These are phyloP conservation scores for Dufourea novaeangliae DNA, from an alignment of 1,140 invertebrate genomes.

Conservation along the genomic window DNA sequence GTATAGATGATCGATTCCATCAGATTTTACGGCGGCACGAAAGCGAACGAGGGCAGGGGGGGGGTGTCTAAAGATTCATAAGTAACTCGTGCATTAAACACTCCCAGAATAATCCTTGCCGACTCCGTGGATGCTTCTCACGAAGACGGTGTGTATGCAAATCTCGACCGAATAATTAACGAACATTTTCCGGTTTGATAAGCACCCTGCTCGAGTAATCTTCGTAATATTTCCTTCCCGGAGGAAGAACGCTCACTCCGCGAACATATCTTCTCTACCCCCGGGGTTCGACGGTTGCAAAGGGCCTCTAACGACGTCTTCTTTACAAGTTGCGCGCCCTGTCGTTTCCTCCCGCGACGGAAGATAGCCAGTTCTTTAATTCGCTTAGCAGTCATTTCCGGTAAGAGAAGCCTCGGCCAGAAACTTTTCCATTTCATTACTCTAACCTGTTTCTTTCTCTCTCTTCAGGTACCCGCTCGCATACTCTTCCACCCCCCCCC, in stretches of 20 bases:
- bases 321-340: constrained; percentile 61
- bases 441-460: constrained; percentile 58
- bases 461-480: constrained; percentile 7
- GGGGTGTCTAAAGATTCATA: constrained; percentile 20
- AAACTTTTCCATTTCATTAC: constrained; percentile 79
- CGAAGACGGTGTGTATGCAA: constrained; percentile 36
- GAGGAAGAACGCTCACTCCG: neutral
- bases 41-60: neutral
- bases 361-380: constrained; percentile 74
- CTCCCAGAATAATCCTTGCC: neutral
- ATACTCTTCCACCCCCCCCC: constrained; percentile 21
- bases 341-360: constrained; percentile 41
- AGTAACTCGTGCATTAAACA: constrained; percentile 22
- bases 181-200: constrained; percentile 38
- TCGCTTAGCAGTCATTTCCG: constrained; percentile 73
- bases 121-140: no score
- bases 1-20: constrained; percentile 36
- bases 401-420: constrained; percentile 57
- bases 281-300: constrained; percentile 22
- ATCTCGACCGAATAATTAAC: constrained; percentile 39
- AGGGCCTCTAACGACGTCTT: constrained; percentile 57
- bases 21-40: constrained; percentile 17
- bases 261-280: constrained; percentile 24
- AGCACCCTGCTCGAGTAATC: constrained; percentile 10
- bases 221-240: constrained; percentile 6